phyloP scores from a whole-genome alignment of 2,113 vertebrate species.

The Eurypyga helias region DNA sequence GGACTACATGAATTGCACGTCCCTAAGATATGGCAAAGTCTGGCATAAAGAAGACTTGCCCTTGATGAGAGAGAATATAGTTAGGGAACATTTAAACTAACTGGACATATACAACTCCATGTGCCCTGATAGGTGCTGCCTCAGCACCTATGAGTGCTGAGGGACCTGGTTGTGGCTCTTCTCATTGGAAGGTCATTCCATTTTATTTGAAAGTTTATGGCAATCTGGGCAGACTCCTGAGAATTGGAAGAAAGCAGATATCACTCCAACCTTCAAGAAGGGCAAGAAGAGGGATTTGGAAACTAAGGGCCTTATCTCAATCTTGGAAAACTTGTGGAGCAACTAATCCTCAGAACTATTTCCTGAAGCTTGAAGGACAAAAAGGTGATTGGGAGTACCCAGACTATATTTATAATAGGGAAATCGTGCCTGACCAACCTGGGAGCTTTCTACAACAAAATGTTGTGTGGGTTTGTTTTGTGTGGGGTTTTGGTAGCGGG shows the following conservation, averaged over 20 bases:
- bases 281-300: not conserved
- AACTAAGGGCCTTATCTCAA: not conserved
- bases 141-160: not conserved
- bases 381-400: not conserved
- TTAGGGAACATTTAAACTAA: not conserved
- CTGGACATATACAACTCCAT: not conserved
- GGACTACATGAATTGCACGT: not conserved
- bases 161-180: not conserved
- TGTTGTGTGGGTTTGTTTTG: no score
- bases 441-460: not conserved
- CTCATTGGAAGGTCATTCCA: not conserved
- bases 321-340: not conserved
- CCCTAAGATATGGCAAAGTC: not conserved
- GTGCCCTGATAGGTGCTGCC: not conserved
- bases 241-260: not conserved
- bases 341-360: not conserved
- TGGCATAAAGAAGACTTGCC: not conserved
- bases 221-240: not conserved
- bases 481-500: no score
- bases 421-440: not conserved
- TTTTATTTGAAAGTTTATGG: not conserved
- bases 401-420: not conserved
- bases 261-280: not conserved
- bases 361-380: not conserved
- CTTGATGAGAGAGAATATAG: not conserved